These are phyloP conservation scores for Megaustenia siamemsis DNA, from an alignment of 2,888 invertebrate species.

Conservation along the genomic window DNA sequence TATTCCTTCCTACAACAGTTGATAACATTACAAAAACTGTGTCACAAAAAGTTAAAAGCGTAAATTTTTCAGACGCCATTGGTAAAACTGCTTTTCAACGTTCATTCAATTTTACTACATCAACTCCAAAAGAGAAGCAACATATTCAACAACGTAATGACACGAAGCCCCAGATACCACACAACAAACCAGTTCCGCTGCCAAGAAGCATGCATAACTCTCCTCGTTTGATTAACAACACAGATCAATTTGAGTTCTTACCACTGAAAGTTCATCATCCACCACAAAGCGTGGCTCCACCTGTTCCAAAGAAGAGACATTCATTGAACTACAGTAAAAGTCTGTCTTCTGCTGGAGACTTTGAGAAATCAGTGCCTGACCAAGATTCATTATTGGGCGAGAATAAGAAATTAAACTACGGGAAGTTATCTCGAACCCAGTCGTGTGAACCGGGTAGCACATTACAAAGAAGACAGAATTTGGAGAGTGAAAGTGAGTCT, in stretches of 20 bases:
- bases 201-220: constrained; percentile 30
- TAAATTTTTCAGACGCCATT: not conserved
- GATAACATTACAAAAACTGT: not conserved
- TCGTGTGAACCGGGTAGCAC: not conserved
- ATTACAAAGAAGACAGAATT: not conserved
- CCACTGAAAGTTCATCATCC: not conserved
- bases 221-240: not conserved
- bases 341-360: not conserved
- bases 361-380: not conserved
- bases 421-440: not conserved
- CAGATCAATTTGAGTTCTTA: not conserved
- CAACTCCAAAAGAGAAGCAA: not conserved
- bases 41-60: not conserved
- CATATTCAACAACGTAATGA: not conserved
- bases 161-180: not conserved
- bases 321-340: constrained; percentile 13
- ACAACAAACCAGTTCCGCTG: constrained; percentile 20
- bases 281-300: not conserved
- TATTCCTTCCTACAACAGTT: not conserved
- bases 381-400: not conserved
- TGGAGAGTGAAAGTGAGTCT: too few relatives aligned
- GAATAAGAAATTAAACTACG: not conserved
- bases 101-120: not conserved
- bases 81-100: not conserved
- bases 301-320: constrained; percentile 32